Base-by-base conservation (phyloP, 2,888 invertebrate species). In the Cosmia trapezina region DNA sequence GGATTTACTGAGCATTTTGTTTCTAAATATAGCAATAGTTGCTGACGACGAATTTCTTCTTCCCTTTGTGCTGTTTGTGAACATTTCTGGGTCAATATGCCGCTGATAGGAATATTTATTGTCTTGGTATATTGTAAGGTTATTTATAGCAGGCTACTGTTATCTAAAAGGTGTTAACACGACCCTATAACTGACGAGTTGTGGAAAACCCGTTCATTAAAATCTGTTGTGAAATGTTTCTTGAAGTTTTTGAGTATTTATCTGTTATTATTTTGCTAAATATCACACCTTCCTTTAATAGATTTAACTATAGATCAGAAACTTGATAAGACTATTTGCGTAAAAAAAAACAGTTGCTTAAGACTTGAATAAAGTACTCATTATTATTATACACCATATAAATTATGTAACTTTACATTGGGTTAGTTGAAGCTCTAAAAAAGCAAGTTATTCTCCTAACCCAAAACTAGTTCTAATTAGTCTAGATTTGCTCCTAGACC, bases 1-100 rank as follows among this genome's bases (percentile, higher is more conserved):
- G 28, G 56, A 56, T 57, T 65, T 76, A 75, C 75, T 70, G 69
- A 62, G 28, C 54, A 70, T 78, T 84, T 56, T 81, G 65, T 69
- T 65, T 70, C 80, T 73, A 67, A 78, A 73, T 66, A 64, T 61
- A 69, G 63, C 17, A 70, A 67, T 64, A 67, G 61, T 68, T 64
- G 54, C 14, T 22, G n/a, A 43, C 41, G 49, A 63, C 59, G 43
- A 67, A 67, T 64, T 64, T 61, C 43, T 51, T 54, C 33, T 56
- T 57, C 19, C 37, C 56, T 63, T 66, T 62, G 62, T 56, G 51
- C 45, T 66, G 66, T 78, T 78, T 71, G 76, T 81, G 53, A 82
- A 71, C 61, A 83, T 68, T 64, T 54, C 14, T n/a, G 12, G 59
- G 56, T 79, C 56, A 62, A 70, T 60, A 47, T 56, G 43, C 19